Conservation (phyloP, 2,113 vertebrate genomes). For the Pelvicachromis taeniatus region DNA sequence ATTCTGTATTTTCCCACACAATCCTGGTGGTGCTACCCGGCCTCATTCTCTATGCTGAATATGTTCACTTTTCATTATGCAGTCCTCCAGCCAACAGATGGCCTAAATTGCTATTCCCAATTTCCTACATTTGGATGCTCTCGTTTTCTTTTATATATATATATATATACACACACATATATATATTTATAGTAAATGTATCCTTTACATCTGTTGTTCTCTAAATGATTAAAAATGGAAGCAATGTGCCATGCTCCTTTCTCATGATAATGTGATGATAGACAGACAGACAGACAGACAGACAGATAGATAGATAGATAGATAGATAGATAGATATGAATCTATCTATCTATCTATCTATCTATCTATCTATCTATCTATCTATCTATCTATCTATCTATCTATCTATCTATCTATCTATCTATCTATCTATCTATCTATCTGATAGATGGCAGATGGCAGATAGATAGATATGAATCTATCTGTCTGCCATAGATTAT, state of each 20-base stretch:
- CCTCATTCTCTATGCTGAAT: slow-evolving; percentile 51
- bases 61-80: slow-evolving; percentile 61
- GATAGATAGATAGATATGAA: too few species aligned
- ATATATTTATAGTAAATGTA: not conserved
- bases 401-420: too few species aligned
- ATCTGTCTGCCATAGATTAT: not conserved
- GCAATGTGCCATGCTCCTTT: not conserved
- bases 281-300: not conserved
- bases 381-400: too few species aligned
- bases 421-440: too few species aligned
- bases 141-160: not conserved
- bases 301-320: too few species aligned
- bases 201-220: not conserved
- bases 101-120: slow-evolving; percentile 38
- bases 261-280: not conserved
- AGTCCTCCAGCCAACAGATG: slow-evolving; percentile 45
- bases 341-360: too few species aligned
- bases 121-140: slow-evolving; percentile 14
- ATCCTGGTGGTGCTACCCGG: slow-evolving; percentile 29
- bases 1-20: slow-evolving; percentile 42
- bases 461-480: too few species aligned
- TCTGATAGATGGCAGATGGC: too few species aligned
- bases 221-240: not conserved
- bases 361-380: too few species aligned
- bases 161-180: not conserved